Evolutionary conservation across 2,888 invertebrate genomes (phyloP), one percentile per base, ranked within the genome.

Genomic region (Noctua pronuba): DNA sequence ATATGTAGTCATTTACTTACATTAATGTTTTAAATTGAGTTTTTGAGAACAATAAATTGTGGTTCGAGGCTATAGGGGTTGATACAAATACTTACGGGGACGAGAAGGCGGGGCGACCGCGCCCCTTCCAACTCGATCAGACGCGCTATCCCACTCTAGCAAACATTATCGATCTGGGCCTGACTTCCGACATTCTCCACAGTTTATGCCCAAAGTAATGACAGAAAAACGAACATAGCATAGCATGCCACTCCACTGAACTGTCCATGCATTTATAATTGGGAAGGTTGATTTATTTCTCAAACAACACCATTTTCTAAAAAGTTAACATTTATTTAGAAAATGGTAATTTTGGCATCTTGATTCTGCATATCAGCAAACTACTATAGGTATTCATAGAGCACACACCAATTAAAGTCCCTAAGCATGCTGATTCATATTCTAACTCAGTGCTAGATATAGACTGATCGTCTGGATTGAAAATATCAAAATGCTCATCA

Each of bases 111-210:
- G 92, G 78, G 90, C 89, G 70, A 81, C 88, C 91, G 90, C 94
- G 93, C 94, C 94, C 92, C 90, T 88, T 88, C 76, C 82, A 89
- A 64, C 66, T 80, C 75, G 79, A 79, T 82, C 81, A 77, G 85
- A 87, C 82, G 83, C 83, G 85, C 92, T 84, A 74, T 94, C 95
- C 86, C 92, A 83, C 88, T 95, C 94, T 88, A 78, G 77, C 93
- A 82, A 88, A 90, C 91, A 87, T 92, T 93, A 95, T 95, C 94
- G 95, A 95, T 95, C 94, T 88, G 84, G 74, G 82, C 79, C 80
- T 82, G 69, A 91, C 92, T 93, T 93, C 92, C 91, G 92, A 91
- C 66, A 71, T 82, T 83, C 84, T 88, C 88, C 60, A 75, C 66
- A 85, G 60, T 75, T 60, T 72, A 58, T 28, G 52, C n/a, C 62